phyloP scores from a whole-genome alignment of 2,888 invertebrate species.

The Anagyrus pseudococci region DNA sequence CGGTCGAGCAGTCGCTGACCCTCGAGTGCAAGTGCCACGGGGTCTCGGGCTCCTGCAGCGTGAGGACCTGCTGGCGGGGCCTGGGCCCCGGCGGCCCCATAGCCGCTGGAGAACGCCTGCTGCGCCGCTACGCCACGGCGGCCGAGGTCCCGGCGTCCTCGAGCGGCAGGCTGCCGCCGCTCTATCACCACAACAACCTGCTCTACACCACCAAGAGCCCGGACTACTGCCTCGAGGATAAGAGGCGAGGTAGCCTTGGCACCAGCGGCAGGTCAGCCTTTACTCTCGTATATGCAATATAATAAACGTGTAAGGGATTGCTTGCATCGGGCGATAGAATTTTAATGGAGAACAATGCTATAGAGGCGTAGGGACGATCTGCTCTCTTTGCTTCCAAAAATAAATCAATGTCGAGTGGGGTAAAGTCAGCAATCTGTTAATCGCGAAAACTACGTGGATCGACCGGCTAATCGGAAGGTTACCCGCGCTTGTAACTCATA shows the following conservation, averaged over 20 bases:
- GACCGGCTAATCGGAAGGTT: too few relatives aligned
- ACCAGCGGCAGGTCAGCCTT: constrained; percentile 74
- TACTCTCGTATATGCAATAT: background rate
- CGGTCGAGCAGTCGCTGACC: constrained; percentile 68
- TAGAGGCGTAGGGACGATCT: constrained; percentile 4
- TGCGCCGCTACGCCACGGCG: constrained; percentile 68
- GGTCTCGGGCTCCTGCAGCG: constrained; percentile 82
- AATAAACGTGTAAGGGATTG: too few relatives aligned
- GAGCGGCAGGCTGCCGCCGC: constrained; percentile 56
- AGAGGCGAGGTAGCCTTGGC: constrained; percentile 76
- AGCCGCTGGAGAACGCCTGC: constrained; percentile 65
- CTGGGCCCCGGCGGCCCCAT: constrained; percentile 65
- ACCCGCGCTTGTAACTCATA: too few relatives aligned
- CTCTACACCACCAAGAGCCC: constrained; percentile 82
- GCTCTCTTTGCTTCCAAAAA: too few relatives aligned
- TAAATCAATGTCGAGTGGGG: too few relatives aligned
- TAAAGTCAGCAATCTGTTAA: too few relatives aligned
- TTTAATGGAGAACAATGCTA: background rate
- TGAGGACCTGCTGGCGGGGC: constrained; percentile 82
- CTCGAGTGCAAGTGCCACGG: constrained; percentile 85
- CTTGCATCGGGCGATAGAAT: too few relatives aligned
- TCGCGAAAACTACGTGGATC: too few relatives aligned
- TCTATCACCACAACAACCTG: constrained; percentile 67
- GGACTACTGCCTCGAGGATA: constrained; percentile 81
- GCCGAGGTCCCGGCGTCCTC: constrained; percentile 62